These are phyloP conservation scores for Caenorhabditis angaria DNA, from an alignment of 2,888 invertebrate genomes.

Conservation along the genomic window DNA sequence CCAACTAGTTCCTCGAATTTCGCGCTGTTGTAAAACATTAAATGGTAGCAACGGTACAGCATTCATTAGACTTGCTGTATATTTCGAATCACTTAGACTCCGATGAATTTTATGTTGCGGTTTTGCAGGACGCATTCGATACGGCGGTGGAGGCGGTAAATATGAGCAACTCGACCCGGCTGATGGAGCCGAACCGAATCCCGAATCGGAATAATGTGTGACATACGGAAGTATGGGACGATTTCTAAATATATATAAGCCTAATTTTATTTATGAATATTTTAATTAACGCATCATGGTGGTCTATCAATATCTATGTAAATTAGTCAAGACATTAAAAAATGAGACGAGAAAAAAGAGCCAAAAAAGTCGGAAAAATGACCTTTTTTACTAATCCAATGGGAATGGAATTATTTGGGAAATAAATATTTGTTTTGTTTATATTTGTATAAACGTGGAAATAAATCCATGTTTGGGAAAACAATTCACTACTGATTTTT, in stretches of 20 bases:
- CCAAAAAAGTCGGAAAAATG: not conserved
- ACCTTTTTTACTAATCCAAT: conserved; percentile 4
- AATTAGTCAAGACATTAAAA: not conserved
- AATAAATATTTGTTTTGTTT: no score
- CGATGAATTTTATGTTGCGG: conserved; percentile 64
- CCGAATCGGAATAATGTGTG: conserved; percentile 69
- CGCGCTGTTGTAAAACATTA: conserved; percentile 24
- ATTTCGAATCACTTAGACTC: conserved; percentile 65
- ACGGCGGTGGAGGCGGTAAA: conserved; percentile 71
- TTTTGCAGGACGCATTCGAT: conserved; percentile 46
- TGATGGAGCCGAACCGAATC: conserved; percentile 66
- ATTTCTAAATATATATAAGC: conserved; percentile 15
- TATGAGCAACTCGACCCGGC: conserved; percentile 65
- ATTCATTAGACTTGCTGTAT: conserved; percentile 43
- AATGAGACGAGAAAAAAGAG: not conserved
- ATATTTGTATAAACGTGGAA: no score
- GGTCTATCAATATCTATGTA: not conserved
- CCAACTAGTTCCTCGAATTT: conserved; percentile 42
- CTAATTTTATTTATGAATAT: no score
- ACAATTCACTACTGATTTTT: no score
- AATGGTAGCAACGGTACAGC: conserved; percentile 32
- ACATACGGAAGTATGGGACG: conserved; percentile 58
- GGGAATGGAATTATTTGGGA: conserved; percentile 1
- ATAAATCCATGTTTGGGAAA: no score
- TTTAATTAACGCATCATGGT: not conserved